Base-by-base conservation (phyloP, 2,797 vertebrate species). In the Acrossocheilus wenchowensis region DNA sequence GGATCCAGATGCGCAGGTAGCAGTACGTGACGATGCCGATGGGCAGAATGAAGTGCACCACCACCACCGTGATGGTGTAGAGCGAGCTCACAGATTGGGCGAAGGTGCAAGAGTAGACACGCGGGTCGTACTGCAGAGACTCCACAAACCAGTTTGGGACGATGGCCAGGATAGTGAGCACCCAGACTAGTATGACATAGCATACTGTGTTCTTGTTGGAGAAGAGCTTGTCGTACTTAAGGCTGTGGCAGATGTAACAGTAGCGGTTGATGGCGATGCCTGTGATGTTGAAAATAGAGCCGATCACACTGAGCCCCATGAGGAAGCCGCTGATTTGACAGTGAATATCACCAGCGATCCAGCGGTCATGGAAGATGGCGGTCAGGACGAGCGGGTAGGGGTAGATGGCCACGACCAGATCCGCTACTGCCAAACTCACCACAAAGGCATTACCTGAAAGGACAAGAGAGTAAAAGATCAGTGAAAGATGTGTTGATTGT, bases 271-370 rank as follows among this genome's bases (percentile, higher is more conserved):
- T 91, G 86, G 96, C 96, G 78, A 97, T 97, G 83, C 95, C 95
- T 0, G 96, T 96, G 90, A 97, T 97, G 94, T 97, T 97, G 91
- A 97, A 97, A 92, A 97, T 96, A 83, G 96, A 97, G 90, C 96
- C 94, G 19, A 97, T 97, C 79, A 97, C 95, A 14, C 96, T 97
- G 71, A 97, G 94, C 82, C 96, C 96, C 95, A 97, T 96, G 54
- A 97, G 93, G 92, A 97, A 96, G 87, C 96, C 96, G 1, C 96
- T 97, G 92, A 96, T 93, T 92, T 97, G 96, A 84, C 96, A 97
- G 92, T 97, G 96, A 85, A 95, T 92, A 92, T 95, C 93, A 41
- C 96, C 96, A 34, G 95, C 95, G 3, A 94, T 95, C 96, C 96
- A 97, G 84, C 95, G 95, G 0, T 95, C 91, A 2, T 96, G 94